Evolutionary conservation across 2,797 vertebrate species (phyloP).

Genomic region (Hydrophis major): DNA sequence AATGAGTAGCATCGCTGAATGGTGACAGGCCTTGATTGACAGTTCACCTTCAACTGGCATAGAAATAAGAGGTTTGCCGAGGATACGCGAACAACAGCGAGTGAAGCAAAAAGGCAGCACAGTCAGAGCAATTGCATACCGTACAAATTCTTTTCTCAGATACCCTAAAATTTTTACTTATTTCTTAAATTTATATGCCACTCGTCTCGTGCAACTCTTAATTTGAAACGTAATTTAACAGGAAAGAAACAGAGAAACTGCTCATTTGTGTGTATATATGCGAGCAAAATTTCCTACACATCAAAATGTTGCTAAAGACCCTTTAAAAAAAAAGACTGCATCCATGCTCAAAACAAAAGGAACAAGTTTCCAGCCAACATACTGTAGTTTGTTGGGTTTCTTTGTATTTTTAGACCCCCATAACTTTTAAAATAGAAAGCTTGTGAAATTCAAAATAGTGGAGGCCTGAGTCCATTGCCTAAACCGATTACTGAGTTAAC

Average conservation of each 20-base stretch:
- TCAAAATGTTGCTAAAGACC: not conserved
- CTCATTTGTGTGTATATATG: accelerated
- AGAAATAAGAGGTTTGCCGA: not conserved
- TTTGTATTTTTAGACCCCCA: not conserved
- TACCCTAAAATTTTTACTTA: not conserved
- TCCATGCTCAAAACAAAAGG: not conserved
- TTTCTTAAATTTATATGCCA: not conserved
- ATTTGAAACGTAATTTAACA: not conserved
- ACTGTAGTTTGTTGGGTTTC: not conserved
- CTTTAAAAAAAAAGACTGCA: not conserved
- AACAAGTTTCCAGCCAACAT: not conserved
- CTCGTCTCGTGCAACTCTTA: not conserved
- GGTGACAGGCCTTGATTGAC: not conserved
- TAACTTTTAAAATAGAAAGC: not conserved
- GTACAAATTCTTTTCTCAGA: not conserved
- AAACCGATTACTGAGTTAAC: not conserved
- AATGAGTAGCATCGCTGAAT: not conserved
- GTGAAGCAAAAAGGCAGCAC: not conserved
- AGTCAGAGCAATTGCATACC: not conserved
- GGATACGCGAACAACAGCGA: not conserved
- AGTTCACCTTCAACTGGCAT: not conserved
- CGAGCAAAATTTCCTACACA: no score
- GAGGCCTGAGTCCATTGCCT: not conserved
- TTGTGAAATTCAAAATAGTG: not conserved
- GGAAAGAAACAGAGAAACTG: not conserved